Evolutionary conservation across 2,797 vertebrate species (phyloP).

Genomic region (Falco naumanni): DNA sequence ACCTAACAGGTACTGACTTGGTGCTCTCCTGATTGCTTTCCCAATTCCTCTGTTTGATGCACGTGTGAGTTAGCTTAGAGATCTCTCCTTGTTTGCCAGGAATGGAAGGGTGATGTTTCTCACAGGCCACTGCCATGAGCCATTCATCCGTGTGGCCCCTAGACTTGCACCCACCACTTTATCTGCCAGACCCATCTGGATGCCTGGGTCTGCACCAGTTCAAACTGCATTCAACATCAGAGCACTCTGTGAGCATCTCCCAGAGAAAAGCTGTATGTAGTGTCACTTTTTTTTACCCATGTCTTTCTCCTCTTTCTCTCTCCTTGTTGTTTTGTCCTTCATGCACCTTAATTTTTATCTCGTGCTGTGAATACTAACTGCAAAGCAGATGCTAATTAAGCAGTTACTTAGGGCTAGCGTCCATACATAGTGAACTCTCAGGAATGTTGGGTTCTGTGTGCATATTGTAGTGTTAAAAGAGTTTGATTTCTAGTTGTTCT

Average conservation of each 20-base stretch:
- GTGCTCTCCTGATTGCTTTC: not conserved
- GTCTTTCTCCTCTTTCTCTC: not conserved
- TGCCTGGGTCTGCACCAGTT: not conserved
- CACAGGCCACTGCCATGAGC: not conserved
- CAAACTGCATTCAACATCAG: not conserved
- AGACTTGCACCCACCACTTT: fast-evolving
- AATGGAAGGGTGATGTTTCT: not conserved
- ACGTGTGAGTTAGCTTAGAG: not conserved
- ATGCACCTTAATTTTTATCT: not conserved
- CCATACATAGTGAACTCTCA: not conserved
- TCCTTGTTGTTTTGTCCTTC: not conserved
- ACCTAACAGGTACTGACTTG: not conserved
- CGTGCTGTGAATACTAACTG: not conserved
- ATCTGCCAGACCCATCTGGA: not conserved
- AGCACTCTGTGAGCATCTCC: not conserved
- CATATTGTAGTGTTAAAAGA: not conserved
- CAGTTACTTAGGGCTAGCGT: not conserved
- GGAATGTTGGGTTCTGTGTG: not conserved
- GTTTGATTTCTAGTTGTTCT: not conserved
- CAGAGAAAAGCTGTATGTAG: not conserved
- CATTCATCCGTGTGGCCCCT: not conserved
- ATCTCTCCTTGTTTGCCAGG: not conserved
- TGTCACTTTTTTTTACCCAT: not conserved
- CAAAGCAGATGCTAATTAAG: not conserved
- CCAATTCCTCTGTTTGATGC: not conserved